phyloP scores from a whole-genome alignment of 2,113 vertebrate species.

The Daubentonia madagascariensis region DNA sequence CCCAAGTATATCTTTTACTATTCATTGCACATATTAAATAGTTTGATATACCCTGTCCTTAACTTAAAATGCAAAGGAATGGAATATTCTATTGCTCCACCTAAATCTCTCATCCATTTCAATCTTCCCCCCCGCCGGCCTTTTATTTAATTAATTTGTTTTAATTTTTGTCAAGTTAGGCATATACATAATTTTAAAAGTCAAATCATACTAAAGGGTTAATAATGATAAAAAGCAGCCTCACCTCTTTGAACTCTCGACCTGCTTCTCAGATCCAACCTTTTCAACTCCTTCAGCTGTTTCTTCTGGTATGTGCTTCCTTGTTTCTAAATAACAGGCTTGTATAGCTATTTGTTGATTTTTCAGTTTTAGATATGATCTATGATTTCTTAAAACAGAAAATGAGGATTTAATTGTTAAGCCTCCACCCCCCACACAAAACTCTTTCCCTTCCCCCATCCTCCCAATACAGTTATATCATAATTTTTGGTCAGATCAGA shows the following conservation, averaged over 20 bases:
- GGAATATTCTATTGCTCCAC: background rate
- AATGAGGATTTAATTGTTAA: background rate
- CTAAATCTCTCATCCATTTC: background rate
- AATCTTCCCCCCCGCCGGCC: background rate
- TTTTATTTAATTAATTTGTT: slow-evolving; percentile 24
- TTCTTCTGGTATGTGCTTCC: background rate
- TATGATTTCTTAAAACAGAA: slow-evolving; percentile 29
- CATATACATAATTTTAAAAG: background rate
- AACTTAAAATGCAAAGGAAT: slow-evolving; percentile 57
- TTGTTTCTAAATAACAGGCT: slow-evolving; percentile 28
- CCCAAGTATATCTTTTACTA: background rate
- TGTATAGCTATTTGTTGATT: slow-evolving; percentile 20
- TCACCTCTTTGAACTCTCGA: background rate
- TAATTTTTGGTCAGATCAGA: background rate
- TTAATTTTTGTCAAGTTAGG: slow-evolving; percentile 22
- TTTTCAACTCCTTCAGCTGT: background rate
- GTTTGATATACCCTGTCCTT: background rate
- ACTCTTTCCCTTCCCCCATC: background rate
- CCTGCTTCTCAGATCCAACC: background rate
- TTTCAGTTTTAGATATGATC: background rate
- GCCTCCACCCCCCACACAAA: background rate
- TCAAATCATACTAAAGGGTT: background rate
- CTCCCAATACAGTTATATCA: background rate
- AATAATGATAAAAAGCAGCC: background rate
- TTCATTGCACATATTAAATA: background rate